Evolutionary conservation across 1,140 invertebrate species (phyloP).

Genomic region (Panonychus citri): DNA sequence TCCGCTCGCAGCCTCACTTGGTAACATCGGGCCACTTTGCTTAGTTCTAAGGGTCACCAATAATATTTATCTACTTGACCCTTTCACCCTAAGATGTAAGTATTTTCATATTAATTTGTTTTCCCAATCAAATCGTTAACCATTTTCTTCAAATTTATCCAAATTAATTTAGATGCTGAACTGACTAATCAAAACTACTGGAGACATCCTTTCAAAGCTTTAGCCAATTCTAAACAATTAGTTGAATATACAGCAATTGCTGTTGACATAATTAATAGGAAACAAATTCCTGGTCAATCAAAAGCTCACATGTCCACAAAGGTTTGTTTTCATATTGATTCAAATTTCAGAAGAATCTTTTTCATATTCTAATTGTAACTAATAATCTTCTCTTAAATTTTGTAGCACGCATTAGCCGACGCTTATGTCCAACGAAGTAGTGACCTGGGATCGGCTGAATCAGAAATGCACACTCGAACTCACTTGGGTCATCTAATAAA

Average conservation of each 20-base stretch:
- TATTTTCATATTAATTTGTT: conserved; percentile 11
- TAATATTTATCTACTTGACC: conserved; percentile 77
- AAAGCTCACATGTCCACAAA: neutral
- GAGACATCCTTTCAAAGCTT: conserved; percentile 54
- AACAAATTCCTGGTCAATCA: conserved; percentile 29
- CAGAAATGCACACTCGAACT: conserved; percentile 56
- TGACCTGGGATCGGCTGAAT: conserved; percentile 64
- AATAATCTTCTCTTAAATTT: neutral
- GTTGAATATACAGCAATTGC: conserved; percentile 88
- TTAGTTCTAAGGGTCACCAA: conserved; percentile 70
- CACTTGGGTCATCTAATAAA: conserved; percentile 84
- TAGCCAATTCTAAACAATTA: conserved; percentile 73
- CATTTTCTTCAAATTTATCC: conserved; percentile 11
- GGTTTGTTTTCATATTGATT: neutral
- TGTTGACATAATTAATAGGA: conserved; percentile 53
- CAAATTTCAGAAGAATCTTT: conserved; percentile 11
- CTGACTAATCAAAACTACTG: conserved; percentile 55
- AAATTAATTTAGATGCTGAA: conserved; percentile 49
- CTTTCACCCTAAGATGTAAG: conserved; percentile 50
- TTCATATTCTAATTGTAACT: neutral
- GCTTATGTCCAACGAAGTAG: conserved; percentile 73
- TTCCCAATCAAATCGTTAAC: neutral
- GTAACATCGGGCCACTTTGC: conserved; percentile 75
- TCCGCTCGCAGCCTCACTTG: conserved; percentile 61
- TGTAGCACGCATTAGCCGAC: conserved; percentile 64